Evolutionary conservation across 2,888 invertebrate species (phyloP).

Genomic region (Uloborus plumipes): DNA sequence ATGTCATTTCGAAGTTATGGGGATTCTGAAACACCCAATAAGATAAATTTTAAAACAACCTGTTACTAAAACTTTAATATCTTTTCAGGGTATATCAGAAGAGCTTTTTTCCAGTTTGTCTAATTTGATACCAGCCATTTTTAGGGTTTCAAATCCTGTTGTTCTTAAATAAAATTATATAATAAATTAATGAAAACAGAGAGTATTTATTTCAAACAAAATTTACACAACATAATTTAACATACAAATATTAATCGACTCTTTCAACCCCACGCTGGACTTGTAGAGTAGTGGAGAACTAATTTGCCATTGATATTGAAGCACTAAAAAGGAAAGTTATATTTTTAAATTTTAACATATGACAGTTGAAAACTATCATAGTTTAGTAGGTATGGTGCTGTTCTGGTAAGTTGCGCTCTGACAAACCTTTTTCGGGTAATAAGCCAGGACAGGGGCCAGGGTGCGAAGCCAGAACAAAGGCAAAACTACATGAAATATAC

Average conservation of each 20-base stretch:
- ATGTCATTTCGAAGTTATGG: no score
- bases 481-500: no score
- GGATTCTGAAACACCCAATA: no score
- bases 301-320: conserved; percentile 96
- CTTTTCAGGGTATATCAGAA: conserved; percentile 80
- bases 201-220: neutral
- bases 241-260: neutral
- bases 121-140: conserved; percentile 91
- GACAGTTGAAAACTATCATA: no score
- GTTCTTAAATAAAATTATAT: conserved; percentile 72
- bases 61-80: no score
- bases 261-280: conserved; percentile 94
- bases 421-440: no score
- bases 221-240: neutral
- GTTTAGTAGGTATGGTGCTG: no score
- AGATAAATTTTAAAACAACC: neutral
- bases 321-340: conserved; percentile 73
- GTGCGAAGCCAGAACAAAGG: no score
- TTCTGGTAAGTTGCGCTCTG: no score
- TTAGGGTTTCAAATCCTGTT: conserved; percentile 93
- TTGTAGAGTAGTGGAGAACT: conserved; percentile 94
- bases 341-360: neutral
- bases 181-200: neutral
- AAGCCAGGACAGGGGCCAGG: no score
- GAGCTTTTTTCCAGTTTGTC: conserved; percentile 86